These are phyloP conservation scores for Marronus borbonicus DNA, from an alignment of 2,888 invertebrate genomes.

Conservation along the genomic window DNA sequence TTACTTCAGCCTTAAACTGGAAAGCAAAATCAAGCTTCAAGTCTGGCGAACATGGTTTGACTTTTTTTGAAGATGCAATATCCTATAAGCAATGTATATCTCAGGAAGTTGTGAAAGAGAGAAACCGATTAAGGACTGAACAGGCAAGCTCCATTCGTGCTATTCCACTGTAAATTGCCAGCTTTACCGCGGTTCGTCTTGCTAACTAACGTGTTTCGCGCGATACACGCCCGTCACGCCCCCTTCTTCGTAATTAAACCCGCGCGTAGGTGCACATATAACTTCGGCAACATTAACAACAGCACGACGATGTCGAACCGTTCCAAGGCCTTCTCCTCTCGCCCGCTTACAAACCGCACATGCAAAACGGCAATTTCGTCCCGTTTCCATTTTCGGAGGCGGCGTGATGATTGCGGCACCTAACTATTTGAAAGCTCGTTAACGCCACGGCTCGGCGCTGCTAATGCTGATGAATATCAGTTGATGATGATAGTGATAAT, in stretches of 20 bases:
- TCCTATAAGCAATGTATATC: too few relatives aligned
- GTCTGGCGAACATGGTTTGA: too few relatives aligned
- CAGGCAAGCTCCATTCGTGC: neutral
- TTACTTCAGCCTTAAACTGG: too few relatives aligned
- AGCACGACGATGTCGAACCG: neutral
- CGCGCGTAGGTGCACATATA: constrained; percentile 19
- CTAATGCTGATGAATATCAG: constrained; percentile 49
- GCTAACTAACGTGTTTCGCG: constrained; percentile 11
- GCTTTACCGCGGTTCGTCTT: neutral
- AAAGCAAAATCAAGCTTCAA: too few relatives aligned
- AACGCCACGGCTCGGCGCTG: neutral
- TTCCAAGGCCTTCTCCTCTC: constrained; percentile 1
- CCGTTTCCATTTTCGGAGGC: constrained; percentile 21
- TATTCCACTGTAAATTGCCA: neutral
- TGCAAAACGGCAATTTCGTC: constrained; percentile 42
- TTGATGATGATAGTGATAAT: constrained; percentile 38
- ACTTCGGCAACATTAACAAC: constrained; percentile 6
- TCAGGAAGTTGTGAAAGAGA: too few relatives aligned
- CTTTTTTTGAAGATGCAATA: too few relatives aligned
- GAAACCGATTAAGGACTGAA: neutral
- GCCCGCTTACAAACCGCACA: constrained; percentile 4
- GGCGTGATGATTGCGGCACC: neutral
- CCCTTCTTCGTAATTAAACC: constrained; percentile 23
- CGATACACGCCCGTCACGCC: constrained; percentile 11
- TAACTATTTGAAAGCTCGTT: constrained; percentile 6